Percentiles rank a stretch among this genome's conserved stretches.
Evolutionary conservation across 1,140 invertebrate species (phyloP).

Genomic region (Nephila pilipes): DNA sequence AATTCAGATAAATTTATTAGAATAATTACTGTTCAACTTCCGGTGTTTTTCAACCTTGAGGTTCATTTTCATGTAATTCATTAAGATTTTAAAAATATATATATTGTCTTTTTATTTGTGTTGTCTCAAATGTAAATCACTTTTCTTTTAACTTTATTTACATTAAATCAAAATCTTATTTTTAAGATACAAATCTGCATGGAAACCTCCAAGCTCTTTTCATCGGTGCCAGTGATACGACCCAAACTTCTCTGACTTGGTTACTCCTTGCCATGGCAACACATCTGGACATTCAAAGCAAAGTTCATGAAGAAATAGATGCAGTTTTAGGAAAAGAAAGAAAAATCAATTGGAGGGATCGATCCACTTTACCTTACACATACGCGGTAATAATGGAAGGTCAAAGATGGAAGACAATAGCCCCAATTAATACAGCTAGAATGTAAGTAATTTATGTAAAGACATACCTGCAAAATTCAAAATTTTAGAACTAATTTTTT

Average conservation of each 20-base stretch:
- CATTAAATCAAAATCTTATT: no score
- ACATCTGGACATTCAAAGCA: constrained; percentile 80
- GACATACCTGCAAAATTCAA: no score
- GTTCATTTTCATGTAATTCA: no score
- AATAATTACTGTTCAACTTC: no score
- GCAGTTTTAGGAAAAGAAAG: constrained; percentile 78
- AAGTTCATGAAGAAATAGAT: constrained; percentile 80
- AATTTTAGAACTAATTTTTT: no score
- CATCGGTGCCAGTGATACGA: constrained; percentile 80
- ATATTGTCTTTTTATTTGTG: no score
- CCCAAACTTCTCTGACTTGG: constrained; percentile 80
- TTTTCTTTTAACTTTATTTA: no score
- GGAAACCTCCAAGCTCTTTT: constrained; percentile 78
- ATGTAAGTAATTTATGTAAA: constrained; percentile 39
- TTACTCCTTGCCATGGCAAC: constrained; percentile 79
- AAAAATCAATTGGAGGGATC: constrained; percentile 77
- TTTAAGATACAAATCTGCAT: constrained; percentile 69
- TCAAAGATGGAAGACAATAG: constrained; percentile 78
- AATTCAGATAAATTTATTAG: no score
- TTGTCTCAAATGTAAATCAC: no score
- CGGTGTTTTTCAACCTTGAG: no score
- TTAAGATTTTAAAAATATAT: no score
- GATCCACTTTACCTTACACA: constrained; percentile 77
- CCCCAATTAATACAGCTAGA: constrained; percentile 74
- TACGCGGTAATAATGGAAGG: constrained; percentile 79